These are phyloP conservation scores for Ariopsis seemanni DNA, from an alignment of 2,113 vertebrate genomes.

Conservation along the genomic window DNA sequence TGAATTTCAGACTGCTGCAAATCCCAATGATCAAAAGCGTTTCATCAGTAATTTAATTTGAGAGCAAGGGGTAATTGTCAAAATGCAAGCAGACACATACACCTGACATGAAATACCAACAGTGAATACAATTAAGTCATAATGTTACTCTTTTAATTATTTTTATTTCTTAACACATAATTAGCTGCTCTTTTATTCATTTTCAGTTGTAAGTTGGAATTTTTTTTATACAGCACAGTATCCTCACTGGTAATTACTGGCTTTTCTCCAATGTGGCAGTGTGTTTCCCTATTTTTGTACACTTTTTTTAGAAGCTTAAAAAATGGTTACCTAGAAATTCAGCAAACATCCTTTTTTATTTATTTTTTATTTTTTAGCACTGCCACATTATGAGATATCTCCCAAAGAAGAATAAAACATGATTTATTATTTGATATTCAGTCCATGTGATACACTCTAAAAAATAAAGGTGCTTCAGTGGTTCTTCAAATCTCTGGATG, in stretches of 20 bases:
- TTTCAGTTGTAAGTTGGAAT: not conserved
- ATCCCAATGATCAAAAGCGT: not conserved
- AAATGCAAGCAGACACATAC: not conserved
- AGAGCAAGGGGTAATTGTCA: not conserved
- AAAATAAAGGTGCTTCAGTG: too few relatives aligned
- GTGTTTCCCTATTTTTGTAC: not conserved
- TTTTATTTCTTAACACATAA: not conserved
- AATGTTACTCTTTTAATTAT: not conserved
- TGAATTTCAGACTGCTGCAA: not conserved
- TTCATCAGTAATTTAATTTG: not conserved
- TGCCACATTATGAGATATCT: not conserved
- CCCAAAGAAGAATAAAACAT: not conserved
- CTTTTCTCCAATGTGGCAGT: not conserved
- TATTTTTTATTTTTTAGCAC: not conserved
- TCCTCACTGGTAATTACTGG: not conserved
- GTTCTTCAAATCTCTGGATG: too few relatives aligned
- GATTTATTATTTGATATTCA: not conserved
- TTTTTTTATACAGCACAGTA: not conserved
- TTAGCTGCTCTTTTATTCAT: not conserved
- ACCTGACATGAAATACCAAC: not conserved
- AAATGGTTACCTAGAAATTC: not conserved
- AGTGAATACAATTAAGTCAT: not conserved
- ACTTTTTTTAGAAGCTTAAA: not conserved
- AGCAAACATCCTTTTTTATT: not conserved
- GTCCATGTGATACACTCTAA: too few relatives aligned